Conservation (phyloP, 2,797 vertebrate genomes). For the Chaetophractus vellerosus region DNA sequence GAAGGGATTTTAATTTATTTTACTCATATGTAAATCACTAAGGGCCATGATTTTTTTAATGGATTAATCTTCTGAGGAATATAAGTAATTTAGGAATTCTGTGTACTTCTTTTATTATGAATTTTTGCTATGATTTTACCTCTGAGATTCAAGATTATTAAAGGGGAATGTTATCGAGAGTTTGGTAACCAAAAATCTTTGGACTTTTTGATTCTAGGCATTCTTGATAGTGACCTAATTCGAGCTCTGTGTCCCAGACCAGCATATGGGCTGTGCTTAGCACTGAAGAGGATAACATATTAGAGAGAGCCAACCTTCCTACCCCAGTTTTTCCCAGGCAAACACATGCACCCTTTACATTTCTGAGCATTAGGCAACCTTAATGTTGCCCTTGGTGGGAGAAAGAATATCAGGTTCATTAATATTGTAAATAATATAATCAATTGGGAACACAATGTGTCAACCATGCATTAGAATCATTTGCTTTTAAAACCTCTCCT, state of each 20-base stretch:
- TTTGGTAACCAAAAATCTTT: slow-evolving; percentile 31
- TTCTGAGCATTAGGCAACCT: slow-evolving; percentile 47
- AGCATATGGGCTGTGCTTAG: slow-evolving; percentile 5
- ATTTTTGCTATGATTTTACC: slow-evolving; percentile 48
- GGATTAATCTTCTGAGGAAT: slow-evolving; percentile 55
- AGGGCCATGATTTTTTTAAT: slow-evolving; percentile 60
- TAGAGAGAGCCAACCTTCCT: neutral
- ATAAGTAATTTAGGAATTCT: neutral
- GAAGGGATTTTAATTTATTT: slow-evolving; percentile 71
- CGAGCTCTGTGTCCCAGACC: slow-evolving; percentile 17
- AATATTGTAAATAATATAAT: slow-evolving; percentile 80
- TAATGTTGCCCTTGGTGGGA: slow-evolving; percentile 33
- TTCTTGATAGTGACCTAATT: slow-evolving; percentile 45
- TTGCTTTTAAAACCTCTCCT: slow-evolving; percentile 74
- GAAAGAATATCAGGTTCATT: slow-evolving; percentile 75
- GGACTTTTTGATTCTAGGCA: slow-evolving; percentile 29
- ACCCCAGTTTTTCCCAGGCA: neutral
- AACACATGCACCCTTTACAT: slow-evolving; percentile 3
- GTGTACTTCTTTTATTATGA: slow-evolving; percentile 48
- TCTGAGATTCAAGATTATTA: slow-evolving; percentile 46
- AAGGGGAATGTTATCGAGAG: slow-evolving; percentile 15
- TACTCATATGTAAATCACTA: slow-evolving; percentile 48
- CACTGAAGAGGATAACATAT: neutral
- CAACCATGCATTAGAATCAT: slow-evolving; percentile 69
- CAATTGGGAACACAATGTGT: slow-evolving; percentile 65